A percentile compares a stretch with the other conserved stretches of the same genome.
phyloP scores from a whole-genome alignment of 37 sponge, comb jelly and placozoan genomes.

The Ianthella basta region DNA sequence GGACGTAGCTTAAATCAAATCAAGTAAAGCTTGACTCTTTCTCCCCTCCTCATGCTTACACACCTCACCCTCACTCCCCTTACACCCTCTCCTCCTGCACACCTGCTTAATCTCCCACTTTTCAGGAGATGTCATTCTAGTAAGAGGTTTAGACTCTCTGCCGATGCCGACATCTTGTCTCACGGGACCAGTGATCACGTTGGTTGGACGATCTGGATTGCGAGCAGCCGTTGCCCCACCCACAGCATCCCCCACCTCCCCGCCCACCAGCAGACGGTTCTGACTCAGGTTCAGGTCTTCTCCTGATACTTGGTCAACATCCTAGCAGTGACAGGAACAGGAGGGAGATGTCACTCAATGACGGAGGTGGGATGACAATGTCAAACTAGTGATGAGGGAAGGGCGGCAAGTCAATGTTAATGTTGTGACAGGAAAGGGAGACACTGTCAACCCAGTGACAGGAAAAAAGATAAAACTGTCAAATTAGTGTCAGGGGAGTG shows the following conservation, averaged over 20 bases:
- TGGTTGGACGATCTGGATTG: slow-evolving; percentile 76
- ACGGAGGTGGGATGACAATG: too few relatives aligned
- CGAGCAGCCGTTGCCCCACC: slow-evolving; percentile 41
- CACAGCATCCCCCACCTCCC: slow-evolving; percentile 52
- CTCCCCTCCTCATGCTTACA: too few relatives aligned
- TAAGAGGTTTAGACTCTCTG: slow-evolving; percentile 37
- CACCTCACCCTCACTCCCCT: too few relatives aligned
- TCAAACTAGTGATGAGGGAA: too few relatives aligned
- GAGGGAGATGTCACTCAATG: too few relatives aligned
- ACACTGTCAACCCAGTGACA: too few relatives aligned
- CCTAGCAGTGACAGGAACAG: slow-evolving; percentile 41
- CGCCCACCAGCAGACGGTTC: slow-evolving; percentile 58
- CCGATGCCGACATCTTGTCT: slow-evolving; percentile 22
- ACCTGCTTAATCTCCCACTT: slow-evolving; percentile 97
- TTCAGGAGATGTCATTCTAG: slow-evolving; percentile 93
- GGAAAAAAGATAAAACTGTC: not conserved
- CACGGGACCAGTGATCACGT: slow-evolving; percentile 37
- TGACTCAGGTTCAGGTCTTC: slow-evolving; percentile 78
- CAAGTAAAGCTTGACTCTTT: too few relatives aligned
- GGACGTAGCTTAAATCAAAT: not conserved
- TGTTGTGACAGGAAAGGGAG: too few relatives aligned
- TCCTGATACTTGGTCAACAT: slow-evolving; percentile 92
- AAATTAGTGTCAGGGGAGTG: too few relatives aligned
- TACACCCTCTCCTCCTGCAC: too few relatives aligned
- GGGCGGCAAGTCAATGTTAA: too few relatives aligned